Evolutionary conservation across 2,888 invertebrate genomes (phyloP).

Genomic region (Disparrhopalites patrizii): DNA sequence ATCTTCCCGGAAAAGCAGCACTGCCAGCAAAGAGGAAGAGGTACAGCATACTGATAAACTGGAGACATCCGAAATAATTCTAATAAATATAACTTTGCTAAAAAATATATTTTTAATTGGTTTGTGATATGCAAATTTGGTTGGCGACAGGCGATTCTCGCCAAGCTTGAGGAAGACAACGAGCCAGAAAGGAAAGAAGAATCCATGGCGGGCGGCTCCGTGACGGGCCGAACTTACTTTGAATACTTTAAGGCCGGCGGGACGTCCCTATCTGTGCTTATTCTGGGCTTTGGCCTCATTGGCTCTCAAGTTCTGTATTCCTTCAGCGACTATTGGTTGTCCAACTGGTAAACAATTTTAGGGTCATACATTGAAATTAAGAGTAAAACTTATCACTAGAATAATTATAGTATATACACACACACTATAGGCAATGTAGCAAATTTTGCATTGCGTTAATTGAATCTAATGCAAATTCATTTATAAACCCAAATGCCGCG

Average conservation of each 20-base stretch:
- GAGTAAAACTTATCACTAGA: no score
- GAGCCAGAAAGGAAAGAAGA: constrained; percentile 38
- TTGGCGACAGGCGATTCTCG: no score
- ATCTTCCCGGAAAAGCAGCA: neutral
- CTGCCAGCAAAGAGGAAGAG: neutral
- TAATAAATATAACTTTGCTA: neutral
- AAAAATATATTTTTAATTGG: neutral
- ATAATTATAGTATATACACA: no score
- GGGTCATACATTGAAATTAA: no score
- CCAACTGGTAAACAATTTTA: constrained; percentile 54
- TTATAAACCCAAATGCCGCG: no score
- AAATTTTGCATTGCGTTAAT: no score
- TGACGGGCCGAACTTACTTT: constrained; percentile 53
- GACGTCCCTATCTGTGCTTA: neutral
- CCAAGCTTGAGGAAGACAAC: constrained; percentile 10
- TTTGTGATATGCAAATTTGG: neutral
- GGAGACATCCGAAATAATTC: no score
- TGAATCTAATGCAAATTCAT: no score
- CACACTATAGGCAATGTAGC: no score
- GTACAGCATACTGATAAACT: no score
- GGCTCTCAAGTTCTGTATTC: constrained; percentile 51
- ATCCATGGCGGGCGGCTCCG: constrained; percentile 45
- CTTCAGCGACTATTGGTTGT: constrained; percentile 54
- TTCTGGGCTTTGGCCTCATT: constrained; percentile 50
- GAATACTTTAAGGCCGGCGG: constrained; percentile 43